Conservation (phyloP, 2,888 invertebrate genomes). For the Strigamia transsilvanica region DNA sequence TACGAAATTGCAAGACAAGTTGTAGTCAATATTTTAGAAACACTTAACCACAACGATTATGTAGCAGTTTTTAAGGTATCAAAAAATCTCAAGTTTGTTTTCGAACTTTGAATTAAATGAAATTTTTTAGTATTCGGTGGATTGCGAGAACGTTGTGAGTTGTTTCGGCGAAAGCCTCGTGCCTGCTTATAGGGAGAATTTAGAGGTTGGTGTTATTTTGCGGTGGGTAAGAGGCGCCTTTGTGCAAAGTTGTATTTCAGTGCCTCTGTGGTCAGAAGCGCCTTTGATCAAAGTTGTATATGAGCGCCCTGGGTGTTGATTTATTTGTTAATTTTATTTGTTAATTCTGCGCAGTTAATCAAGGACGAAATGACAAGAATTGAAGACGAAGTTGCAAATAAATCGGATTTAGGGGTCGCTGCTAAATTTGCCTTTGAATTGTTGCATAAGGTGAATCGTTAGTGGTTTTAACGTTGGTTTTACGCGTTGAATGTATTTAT, state of each 20-base stretch:
- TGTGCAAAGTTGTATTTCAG: too few relatives aligned
- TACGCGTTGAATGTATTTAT: background rate
- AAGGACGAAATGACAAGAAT: background rate
- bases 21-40: constrained; percentile 86
- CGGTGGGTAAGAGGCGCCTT: too few relatives aligned
- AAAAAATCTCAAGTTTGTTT: background rate
- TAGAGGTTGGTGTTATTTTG: constrained; percentile 57
- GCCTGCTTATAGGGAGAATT: constrained; percentile 75
- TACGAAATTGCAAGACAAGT: constrained; percentile 91
- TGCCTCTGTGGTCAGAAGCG: too few relatives aligned
- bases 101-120: background rate
- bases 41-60: constrained; percentile 97
- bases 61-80: constrained; percentile 83
- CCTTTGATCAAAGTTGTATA: too few relatives aligned
- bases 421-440: background rate
- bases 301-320: too few relatives aligned
- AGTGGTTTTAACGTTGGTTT: background rate
- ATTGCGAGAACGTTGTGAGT: constrained; percentile 76
- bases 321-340: constrained; percentile 7
- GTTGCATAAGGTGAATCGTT: constrained; percentile 11
- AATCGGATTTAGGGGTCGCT: background rate
- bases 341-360: background rate
- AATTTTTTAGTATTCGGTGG: constrained; percentile 72
- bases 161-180: constrained; percentile 88
- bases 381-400: constrained; percentile 36